phyloP scores from a whole-genome alignment of 2,113 vertebrate genomes.

The Oreotragus oreotragus region DNA sequence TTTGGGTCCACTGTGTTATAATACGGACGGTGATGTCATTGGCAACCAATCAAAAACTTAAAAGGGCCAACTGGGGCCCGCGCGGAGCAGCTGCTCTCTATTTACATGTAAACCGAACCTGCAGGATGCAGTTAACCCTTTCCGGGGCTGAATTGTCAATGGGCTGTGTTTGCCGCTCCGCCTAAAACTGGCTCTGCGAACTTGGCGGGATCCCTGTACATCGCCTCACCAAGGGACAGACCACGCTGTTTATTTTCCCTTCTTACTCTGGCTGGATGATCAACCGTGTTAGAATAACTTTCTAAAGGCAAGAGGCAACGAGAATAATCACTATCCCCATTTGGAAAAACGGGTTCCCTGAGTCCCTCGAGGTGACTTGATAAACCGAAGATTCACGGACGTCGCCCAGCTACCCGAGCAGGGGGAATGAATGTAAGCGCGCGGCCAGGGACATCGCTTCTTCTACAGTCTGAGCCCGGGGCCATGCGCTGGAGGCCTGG shows the following conservation, averaged over 20 bases:
- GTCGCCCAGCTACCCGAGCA: accelerated
- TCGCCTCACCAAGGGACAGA: background rate
- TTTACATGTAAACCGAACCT: constrained; percentile 62
- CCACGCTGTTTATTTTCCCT: background rate
- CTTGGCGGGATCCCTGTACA: background rate
- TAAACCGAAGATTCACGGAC: background rate
- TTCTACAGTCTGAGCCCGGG: background rate
- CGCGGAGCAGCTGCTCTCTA: constrained; percentile 70
- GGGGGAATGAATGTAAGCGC: background rate
- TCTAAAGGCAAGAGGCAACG: background rate
- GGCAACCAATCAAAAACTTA: constrained; percentile 87
- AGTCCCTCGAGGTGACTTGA: background rate
- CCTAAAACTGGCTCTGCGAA: background rate
- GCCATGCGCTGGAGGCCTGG: background rate
- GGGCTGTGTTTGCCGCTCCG: background rate
- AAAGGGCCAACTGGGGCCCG: constrained; percentile 68
- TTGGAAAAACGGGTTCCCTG: background rate
- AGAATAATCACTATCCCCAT: background rate
- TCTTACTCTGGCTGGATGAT: background rate
- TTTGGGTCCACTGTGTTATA: constrained; percentile 57
- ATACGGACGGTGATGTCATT: constrained; percentile 89
- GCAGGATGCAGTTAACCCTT: constrained; percentile 58
- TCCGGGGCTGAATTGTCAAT: constrained; percentile 54
- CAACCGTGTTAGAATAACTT: constrained; percentile 45
- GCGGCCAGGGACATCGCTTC: background rate